Conservation (phyloP, 1,140 invertebrate genomes). For the Bombus impatiens region DNA sequence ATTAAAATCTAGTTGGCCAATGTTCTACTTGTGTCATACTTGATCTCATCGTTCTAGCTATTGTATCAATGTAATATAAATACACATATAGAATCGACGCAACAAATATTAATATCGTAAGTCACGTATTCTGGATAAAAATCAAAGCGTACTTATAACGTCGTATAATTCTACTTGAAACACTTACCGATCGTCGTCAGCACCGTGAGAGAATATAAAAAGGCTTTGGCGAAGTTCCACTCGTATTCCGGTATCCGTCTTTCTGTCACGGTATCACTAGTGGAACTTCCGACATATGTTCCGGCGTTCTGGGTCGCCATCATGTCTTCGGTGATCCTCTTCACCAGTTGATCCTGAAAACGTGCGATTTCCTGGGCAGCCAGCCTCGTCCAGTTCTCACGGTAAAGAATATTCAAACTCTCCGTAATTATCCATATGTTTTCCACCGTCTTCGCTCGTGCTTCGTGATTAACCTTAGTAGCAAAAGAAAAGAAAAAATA, state of each 20-base stretch:
- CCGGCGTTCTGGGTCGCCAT: slow-evolving; percentile 82
- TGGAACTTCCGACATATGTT: slow-evolving; percentile 68
- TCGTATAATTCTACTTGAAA: slow-evolving; percentile 1
- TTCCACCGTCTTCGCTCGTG: slow-evolving; percentile 89
- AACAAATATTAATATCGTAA: too few relatives aligned
- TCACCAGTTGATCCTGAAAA: slow-evolving; percentile 94
- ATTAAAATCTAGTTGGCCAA: too few relatives aligned
- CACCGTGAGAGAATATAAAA: slow-evolving; percentile 97
- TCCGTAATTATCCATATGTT: slow-evolving; percentile 98
- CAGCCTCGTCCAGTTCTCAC: slow-evolving; percentile 96
- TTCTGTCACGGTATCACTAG: slow-evolving; percentile 72
- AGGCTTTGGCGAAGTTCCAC: slow-evolving; percentile 97
- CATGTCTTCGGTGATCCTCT: slow-evolving; percentile 90
- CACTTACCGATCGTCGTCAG: slow-evolving; percentile 97
- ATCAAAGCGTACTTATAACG: too few relatives aligned
- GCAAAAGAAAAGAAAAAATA: not conserved
- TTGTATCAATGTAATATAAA: too few relatives aligned
- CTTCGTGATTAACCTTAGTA: slow-evolving; percentile 83
- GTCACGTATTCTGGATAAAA: too few relatives aligned
- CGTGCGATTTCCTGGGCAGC: slow-evolving; percentile 92
- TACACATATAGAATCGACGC: too few relatives aligned
- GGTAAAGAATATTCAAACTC: slow-evolving; percentile 95
- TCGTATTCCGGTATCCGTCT: slow-evolving; percentile 84
- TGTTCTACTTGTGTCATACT: too few relatives aligned
- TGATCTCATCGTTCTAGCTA: too few relatives aligned